Conservation (phyloP, 2,888 invertebrate species). For the Hydrotaea diabolus region DNA sequence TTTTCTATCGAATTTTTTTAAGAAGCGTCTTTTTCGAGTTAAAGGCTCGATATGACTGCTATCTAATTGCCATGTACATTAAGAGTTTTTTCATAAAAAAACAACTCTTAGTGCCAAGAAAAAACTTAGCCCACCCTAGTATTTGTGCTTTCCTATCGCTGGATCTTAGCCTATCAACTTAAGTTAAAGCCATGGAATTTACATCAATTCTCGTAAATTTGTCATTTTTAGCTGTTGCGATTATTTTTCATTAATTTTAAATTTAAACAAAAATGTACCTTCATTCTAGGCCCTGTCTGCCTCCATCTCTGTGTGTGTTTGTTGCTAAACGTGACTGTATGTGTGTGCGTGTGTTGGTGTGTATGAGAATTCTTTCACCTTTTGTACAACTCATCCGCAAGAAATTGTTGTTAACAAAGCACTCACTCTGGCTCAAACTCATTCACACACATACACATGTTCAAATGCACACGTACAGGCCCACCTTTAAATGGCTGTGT, state of each 20-base stretch:
- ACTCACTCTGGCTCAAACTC: background rate
- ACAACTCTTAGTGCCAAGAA: too few relatives aligned
- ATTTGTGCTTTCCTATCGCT: too few relatives aligned
- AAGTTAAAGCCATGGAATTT: background rate
- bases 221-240: conserved; percentile 23
- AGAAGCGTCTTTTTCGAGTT: too few relatives aligned
- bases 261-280: background rate
- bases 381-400: conserved; percentile 10
- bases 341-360: too few relatives aligned
- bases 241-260: conserved; percentile 33
- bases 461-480: background rate
- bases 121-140: too few relatives aligned
- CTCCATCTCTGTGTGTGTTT: background rate
- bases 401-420: conserved; percentile 9
- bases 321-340: background rate
- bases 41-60: too few relatives aligned
- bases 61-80: too few relatives aligned
- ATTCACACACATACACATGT: background rate
- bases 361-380: background rate
- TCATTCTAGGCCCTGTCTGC: background rate
- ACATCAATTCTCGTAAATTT: conserved; percentile 21
- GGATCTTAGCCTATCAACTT: too few relatives aligned
- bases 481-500: too few relatives aligned
- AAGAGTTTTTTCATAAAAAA: too few relatives aligned
- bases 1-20: too few relatives aligned